Evolutionary conservation across 2,113 vertebrate species (phyloP).

Genomic region (Grammomys dolichurus): DNA sequence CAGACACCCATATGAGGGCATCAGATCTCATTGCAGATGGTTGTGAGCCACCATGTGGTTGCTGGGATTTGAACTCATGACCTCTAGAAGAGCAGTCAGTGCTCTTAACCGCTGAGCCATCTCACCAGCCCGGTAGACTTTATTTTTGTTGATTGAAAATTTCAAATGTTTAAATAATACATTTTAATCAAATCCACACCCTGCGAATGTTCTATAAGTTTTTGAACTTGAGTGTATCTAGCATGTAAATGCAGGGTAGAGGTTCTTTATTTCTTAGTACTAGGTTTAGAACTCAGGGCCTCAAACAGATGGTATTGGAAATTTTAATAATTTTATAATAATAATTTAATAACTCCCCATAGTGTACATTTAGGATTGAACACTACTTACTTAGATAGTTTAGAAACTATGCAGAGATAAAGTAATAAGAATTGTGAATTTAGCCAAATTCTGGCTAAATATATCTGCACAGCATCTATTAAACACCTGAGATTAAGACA

Average conservation of each 20-base stretch:
- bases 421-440: slow-evolving; percentile 27
- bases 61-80: too few relatives aligned
- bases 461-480: neutral
- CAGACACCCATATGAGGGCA: too few relatives aligned
- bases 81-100: too few relatives aligned
- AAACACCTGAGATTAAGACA: neutral
- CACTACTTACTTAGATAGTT: slow-evolving; percentile 14
- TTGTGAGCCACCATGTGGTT: too few relatives aligned
- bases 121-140: too few relatives aligned
- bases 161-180: neutral
- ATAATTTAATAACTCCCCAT: neutral
- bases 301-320: neutral
- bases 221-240: slow-evolving; percentile 20
- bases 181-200: neutral
- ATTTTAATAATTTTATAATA: neutral
- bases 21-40: too few relatives aligned
- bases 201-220: slow-evolving; percentile 23
- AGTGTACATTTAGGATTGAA: slow-evolving; percentile 1
- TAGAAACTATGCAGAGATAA: neutral
- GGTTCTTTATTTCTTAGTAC: neutral
- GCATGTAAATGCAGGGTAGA: neutral
- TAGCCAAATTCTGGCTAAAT: neutral
- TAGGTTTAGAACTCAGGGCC: neutral
- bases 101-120: too few relatives aligned
- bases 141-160: neutral